Evolutionary conservation across 2,113 vertebrate genomes (phyloP).

Genomic region (Camelus bactrianus): DNA sequence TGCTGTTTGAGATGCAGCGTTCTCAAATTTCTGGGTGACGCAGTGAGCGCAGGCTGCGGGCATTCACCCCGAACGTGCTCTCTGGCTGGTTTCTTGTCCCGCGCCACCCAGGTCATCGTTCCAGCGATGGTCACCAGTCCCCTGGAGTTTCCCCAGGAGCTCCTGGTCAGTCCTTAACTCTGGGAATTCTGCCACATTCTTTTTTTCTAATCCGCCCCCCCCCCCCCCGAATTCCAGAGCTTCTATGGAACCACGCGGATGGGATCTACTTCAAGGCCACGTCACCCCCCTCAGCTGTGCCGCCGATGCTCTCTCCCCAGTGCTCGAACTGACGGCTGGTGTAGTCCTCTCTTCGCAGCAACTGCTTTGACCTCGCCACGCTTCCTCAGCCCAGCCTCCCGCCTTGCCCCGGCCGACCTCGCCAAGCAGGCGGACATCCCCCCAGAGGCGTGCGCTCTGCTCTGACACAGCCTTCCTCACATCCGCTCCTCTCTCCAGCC

Average conservation of each 20-base stretch:
- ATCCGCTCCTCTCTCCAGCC: background rate
- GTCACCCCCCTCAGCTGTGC: background rate
- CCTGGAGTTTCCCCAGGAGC: background rate
- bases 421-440: background rate
- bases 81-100: background rate
- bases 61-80: background rate
- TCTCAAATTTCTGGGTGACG: background rate
- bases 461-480: background rate
- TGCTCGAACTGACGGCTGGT: background rate
- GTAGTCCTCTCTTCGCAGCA: background rate
- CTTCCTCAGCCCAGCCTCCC: background rate
- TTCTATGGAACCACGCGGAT: background rate
- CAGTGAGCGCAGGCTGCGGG: background rate
- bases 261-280: background rate
- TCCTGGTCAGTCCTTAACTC: background rate
- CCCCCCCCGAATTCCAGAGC: background rate
- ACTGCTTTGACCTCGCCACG: background rate
- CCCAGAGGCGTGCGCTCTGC: background rate
- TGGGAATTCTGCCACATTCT: background rate
- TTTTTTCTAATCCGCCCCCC: background rate
- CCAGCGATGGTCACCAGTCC: background rate
- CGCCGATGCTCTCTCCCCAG: rapidly evolving
- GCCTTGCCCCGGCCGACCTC: background rate
- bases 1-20: rapidly evolving
- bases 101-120: background rate